Conservation (phyloP, 1,140 invertebrate genomes). For the Pemphigus obesinymphae region DNA sequence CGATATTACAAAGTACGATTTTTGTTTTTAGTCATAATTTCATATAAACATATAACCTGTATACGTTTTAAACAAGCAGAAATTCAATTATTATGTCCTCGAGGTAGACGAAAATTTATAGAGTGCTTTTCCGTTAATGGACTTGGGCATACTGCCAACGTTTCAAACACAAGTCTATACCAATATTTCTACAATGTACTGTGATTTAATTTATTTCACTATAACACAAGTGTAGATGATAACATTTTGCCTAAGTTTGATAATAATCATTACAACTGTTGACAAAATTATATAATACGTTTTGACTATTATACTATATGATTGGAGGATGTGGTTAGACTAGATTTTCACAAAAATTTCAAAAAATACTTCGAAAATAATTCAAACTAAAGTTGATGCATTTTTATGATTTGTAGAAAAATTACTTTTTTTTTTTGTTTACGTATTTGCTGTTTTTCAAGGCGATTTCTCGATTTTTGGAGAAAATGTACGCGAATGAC, state of each 20-base stretch:
- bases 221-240: background rate
- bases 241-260: background rate
- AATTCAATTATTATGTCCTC: background rate
- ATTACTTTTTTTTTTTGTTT: no score
- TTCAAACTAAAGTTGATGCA: no score
- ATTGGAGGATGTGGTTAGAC: no score
- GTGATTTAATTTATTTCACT: background rate
- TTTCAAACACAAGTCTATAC: background rate
- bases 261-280: background rate
- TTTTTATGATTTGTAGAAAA: no score
- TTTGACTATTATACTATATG: background rate
- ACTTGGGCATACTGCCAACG: background rate
- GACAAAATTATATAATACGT: background rate
- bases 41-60: background rate
- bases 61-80: background rate
- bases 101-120: background rate
- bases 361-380: no score
- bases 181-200: background rate
- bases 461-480: no score
- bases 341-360: no score
- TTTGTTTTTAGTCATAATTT: background rate
- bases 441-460: no score
- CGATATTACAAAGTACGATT: background rate
- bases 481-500: no score
- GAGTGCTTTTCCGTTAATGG: slow-evolving; percentile 12